Evolutionary conservation across 2,797 vertebrate species (phyloP), one percentile per base, ranked within the genome.

Genomic region (Enoplosus armatus): DNA sequence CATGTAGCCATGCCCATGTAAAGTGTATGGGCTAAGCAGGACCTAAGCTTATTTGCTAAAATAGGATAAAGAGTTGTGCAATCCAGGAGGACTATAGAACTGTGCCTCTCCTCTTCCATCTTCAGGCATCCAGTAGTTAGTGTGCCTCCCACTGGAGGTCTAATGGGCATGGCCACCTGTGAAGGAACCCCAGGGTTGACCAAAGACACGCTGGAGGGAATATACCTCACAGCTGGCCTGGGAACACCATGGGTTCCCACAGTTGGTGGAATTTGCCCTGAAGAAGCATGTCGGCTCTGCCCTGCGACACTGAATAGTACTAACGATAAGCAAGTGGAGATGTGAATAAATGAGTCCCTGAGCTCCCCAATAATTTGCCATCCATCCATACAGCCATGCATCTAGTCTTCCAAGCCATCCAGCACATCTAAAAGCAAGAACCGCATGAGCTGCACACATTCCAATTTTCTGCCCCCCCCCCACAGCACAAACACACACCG

Each of bases 291-390:
- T 83, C 74, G 8, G 31, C 76, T 66, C 56, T 54, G 66, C 53
- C 66, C 77, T 43, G 63, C 15, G 4, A 78, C 69, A 43, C 43
- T 48, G 50, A 68, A 11, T 29, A 26, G 10, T 3, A 48, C 20
- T 45, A 58, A 45, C 12, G 10, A 50, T 67, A 18, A 65, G 75
- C 63, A 75, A 86, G 74, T n/a, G 39, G 37, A 69, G 11, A 75
- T 70, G 73, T 31, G 48, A 74, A 88, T 82, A 90, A 80, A 85
- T 72, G 48, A 73, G 62, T 67, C 31, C 70, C 77, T n/a, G 26
- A 63, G 85, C 68, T 53, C 53, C 22, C 72, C 54, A 45, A 55
- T 76, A 39, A 85, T 83, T 85, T 83, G 15, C 43, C 51, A 60
- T 67, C 74, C 62, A 58, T 56, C 73, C 69, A 47, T 50, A 33